Conservation (phyloP, 2,888 invertebrate genomes). For the Heliconius cydno region DNA sequence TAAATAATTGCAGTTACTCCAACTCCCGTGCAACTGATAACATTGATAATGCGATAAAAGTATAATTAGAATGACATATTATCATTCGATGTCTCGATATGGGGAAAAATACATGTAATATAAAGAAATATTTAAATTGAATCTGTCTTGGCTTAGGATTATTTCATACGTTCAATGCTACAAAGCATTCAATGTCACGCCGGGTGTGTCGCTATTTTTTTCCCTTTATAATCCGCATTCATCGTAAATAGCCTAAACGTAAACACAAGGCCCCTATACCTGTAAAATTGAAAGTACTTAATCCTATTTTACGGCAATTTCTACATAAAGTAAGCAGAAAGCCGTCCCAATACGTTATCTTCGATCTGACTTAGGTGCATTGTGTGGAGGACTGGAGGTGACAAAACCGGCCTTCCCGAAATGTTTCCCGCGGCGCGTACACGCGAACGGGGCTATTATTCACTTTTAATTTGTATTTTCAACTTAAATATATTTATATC, state of each 20-base stretch:
- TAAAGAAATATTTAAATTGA: background rate
- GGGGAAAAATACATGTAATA: background rate
- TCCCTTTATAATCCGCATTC: conserved; percentile 18
- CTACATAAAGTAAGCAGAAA: conserved; percentile 54
- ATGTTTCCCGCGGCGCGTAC: conserved; percentile 51
- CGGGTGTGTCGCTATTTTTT: conserved; percentile 6
- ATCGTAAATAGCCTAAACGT: conserved; percentile 19
- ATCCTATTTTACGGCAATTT: conserved; percentile 60
- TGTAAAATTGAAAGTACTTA: conserved; percentile 41
- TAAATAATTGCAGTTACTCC: background rate
- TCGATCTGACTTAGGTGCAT: conserved; percentile 50
- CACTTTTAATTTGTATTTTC: conserved; percentile 48
- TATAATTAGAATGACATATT: background rate
- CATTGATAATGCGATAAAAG: conserved; percentile 15
- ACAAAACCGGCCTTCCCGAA: conserved; percentile 53
- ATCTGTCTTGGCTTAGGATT: background rate
- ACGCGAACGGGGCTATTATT: conserved; percentile 41
- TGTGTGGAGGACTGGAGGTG: conserved; percentile 46
- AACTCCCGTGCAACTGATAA: conserved; percentile 13
- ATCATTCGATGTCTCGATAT: background rate
- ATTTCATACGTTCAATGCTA: background rate
- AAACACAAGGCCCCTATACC: conserved; percentile 19
- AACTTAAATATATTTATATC: conserved; percentile 37
- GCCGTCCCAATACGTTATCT: conserved; percentile 43
- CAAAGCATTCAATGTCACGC: background rate